Percentiles rank a stretch among this genome's conserved stretches.
Evolutionary conservation across 2,888 invertebrate species (phyloP).

Genomic region (Phrixothrix hirtus): DNA sequence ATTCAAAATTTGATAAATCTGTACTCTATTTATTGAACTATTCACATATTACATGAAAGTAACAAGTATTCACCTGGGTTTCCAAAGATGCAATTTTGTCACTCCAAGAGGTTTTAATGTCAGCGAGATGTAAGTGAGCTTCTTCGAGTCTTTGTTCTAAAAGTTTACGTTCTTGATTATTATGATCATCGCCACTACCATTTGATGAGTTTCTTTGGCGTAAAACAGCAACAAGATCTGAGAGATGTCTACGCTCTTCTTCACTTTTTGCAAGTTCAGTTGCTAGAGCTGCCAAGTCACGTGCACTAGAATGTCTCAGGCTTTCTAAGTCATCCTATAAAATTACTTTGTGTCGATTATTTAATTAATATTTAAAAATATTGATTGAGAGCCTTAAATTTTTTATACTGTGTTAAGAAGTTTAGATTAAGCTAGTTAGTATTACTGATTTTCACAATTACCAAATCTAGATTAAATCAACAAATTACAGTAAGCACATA

Average conservation of each 20-base stretch:
- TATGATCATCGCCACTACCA: slow-evolving; percentile 42
- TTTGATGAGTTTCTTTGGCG: slow-evolving; percentile 57
- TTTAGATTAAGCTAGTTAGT: too few relatives aligned
- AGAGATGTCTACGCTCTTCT: slow-evolving; percentile 73
- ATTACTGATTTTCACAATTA: too few relatives aligned
- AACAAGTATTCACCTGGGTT: slow-evolving; percentile 72
- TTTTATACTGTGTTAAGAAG: too few relatives aligned
- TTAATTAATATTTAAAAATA: slow-evolving; percentile 9
- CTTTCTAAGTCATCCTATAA: slow-evolving; percentile 79
- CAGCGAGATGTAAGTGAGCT: slow-evolving; percentile 81
- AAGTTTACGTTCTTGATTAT: slow-evolving; percentile 64
- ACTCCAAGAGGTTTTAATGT: slow-evolving; percentile 91
- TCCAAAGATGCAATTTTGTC: slow-evolving; percentile 86
- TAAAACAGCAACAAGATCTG: slow-evolving; percentile 64
- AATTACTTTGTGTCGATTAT: too few relatives aligned
- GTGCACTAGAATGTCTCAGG: slow-evolving; percentile 71
- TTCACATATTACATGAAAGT: too few relatives aligned
- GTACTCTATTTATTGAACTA: too few relatives aligned
- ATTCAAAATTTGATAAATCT: too few relatives aligned
- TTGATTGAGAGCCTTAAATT: slow-evolving; percentile 22
- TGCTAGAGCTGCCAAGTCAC: slow-evolving; percentile 70
- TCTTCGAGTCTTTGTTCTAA: slow-evolving; percentile 81
- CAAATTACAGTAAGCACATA: too few relatives aligned
- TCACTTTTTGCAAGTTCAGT: slow-evolving; percentile 73
- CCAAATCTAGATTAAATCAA: too few relatives aligned